phyloP scores from a whole-genome alignment of 2,113 vertebrate genomes.

The Hippopotamus amphibius region DNA sequence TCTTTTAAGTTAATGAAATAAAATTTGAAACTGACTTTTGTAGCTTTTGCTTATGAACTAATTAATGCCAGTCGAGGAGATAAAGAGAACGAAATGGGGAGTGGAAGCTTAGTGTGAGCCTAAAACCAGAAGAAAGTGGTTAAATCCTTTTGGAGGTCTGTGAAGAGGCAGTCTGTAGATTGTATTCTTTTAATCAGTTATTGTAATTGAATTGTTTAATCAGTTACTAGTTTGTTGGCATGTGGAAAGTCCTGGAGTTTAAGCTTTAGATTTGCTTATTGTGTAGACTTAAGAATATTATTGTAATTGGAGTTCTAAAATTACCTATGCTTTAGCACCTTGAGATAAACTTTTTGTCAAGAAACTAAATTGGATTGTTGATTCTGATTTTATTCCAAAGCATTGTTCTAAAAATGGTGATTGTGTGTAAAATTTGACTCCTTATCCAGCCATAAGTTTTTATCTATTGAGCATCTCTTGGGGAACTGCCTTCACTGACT shows the following conservation, averaged over 20 bases:
- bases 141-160: background rate
- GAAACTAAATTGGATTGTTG: background rate
- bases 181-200: background rate
- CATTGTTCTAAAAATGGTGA: background rate
- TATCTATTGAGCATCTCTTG: background rate
- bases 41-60: conserved; percentile 45
- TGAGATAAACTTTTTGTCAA: background rate
- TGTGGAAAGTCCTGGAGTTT: background rate
- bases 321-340: background rate
- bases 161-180: background rate
- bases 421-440: conserved; percentile 1
- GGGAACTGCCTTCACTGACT: background rate
- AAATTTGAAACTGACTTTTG: conserved; percentile 58
- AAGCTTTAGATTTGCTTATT: conserved; percentile 42
- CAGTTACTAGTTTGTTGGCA: background rate
- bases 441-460: background rate
- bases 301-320: background rate
- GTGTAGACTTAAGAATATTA: background rate
- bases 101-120: background rate
- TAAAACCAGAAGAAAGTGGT: background rate
- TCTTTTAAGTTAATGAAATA: conserved; percentile 81
- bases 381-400: conserved; percentile 19
- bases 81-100: background rate
- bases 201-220: background rate
- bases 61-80: background rate